Evolutionary conservation across 2,888 invertebrate genomes (phyloP), one percentile per base, ranked within the genome.

Genomic region (Nomada hirtipes): DNA sequence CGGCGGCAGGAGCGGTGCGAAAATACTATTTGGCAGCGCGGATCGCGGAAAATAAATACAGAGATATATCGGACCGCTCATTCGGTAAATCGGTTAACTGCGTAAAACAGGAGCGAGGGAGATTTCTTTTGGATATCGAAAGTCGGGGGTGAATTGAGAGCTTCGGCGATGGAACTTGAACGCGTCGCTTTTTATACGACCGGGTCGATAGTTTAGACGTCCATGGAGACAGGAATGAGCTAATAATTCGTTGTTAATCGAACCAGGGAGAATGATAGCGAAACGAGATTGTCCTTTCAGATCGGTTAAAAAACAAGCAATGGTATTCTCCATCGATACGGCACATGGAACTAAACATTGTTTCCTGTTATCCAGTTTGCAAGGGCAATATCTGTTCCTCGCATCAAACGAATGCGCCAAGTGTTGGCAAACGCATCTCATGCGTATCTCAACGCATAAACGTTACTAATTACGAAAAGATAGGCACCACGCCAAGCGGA

Each of bases 11-110:
- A 88, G 85, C 77, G 72, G 80, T 73, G 82, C 85, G 84, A 89
- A 92, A 92, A 92, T 92, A 92, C 15, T 13, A 85, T 92, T 88
- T 91, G 91, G 92, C 91, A 90, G 82, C 80, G 70, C 81, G 73
- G 83, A 79, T 76, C 77, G 81, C 57, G 82, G 61, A 76, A 86
- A 91, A 87, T 90, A 88, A 88, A 88, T 88, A 86, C 68, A 74
- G 69, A 26, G 55, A 36, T 55, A 13, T 59, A 47, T 59, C 69
- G 36, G 76, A 63, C 53, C 86, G 9, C 72, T 86, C 36, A 82
- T 85, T 71, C 60, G 36, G 1, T 36, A 36, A 36, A 36, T 36
- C 36, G 36, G 7, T 36, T 36, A 7, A 36, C 36, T 7, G 7
- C 36, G 7, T 50, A 1, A 18, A 9, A 18, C 52, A 53, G n/a